Base-by-base conservation (phyloP, 1,140 invertebrate species). In the Danaus plexippus region DNA sequence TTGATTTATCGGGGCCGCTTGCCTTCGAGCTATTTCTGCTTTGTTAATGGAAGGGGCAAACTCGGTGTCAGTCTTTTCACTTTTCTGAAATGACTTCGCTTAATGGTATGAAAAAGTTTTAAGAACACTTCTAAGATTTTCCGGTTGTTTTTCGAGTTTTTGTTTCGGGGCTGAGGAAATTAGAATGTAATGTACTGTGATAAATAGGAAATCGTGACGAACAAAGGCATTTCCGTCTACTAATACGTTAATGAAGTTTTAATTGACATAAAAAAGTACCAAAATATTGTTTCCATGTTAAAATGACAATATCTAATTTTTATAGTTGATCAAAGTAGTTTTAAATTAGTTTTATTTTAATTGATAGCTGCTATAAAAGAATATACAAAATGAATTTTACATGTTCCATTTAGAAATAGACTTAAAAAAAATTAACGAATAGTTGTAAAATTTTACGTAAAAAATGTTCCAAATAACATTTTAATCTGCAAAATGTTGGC, bases 21-120 rank as follows among this genome's bases (percentile, higher is more conserved):
- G 63, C 67, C 65, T 69, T 59, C 61, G 44, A 69, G 72, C 67
- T 66, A 73, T 73, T 72, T 72, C 70, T 71, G 67, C 66, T 71
- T 66, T 70, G 69, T 75, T 80, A 80, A 79, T 79, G 74, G 76
- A 77, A 75, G 68, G 71, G 67, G 70, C 67, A 74, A 70, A 63
- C 62, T 69, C 52, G 62, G 67, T 70, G 69, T 69, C 68, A 61
- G 54, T 62, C 64, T 69, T 73, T 74, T 73, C 69, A 73, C 73
- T 77, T 75, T 71, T 61, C 57, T 67, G 59, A 66, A 66, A 77
- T 73, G 74, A 71, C 71, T 77, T 63, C 59, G 71, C 65, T 64
- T 71, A 66, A 76, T 71, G 67, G 65, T 71, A 69, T 68, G 66
- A 75, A 72, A 78, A 71, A 74, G 63, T 71, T 71, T 75, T 64